Base-by-base conservation (phyloP, 2,888 invertebrate species). In the Cyrtodaria siliqua region DNA sequence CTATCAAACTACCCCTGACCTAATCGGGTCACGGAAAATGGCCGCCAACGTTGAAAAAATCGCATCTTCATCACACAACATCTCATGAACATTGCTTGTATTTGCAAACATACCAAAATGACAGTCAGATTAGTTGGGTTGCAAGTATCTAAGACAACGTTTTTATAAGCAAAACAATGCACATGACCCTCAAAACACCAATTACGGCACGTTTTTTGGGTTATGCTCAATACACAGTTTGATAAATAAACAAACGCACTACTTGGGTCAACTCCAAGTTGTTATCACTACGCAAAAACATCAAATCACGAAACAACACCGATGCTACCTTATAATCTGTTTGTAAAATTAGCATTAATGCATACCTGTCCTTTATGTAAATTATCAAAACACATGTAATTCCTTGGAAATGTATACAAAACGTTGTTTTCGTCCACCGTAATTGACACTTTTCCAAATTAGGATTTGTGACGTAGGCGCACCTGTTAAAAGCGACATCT, bases 401-500 rank as follows among this genome's bases (percentile, higher is more conserved):
- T 57, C 67, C 38, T 6, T 12, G 49, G n/a, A 52, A 57, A 49
- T 67, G 49, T 67, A 63, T 61, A 67, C 56, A 68, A 49, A 62
- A 73, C 24, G 67, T 67, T 73, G 67, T 72, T 68, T 66, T 68
- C 60, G 68, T 71, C 60, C 59, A 61, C 64, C 64, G 72, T 76
- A 76, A 80, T 80, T 80, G 79, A 80, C 79, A 80, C 79, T 80
- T 73, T 80, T 79, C 79, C 79, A 79, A 79, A 79, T 79, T 75
- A 71, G 79, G 79, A 75, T 64, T 60, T 69, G 79, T 80, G 79
- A 80, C 79, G 79, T 80, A 27, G 47, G 66, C 52, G 79, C 79
- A 80, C 79, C 75, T 80, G 33, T 29, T 27, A 33, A 33, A 67
- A 56, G 74, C 74, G 74, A 62, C 74, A 63, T 74, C 74, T 74